Evolutionary conservation across 2,113 vertebrate species (phyloP).

Genomic region (Periophthalmodon schlosseri): DNA sequence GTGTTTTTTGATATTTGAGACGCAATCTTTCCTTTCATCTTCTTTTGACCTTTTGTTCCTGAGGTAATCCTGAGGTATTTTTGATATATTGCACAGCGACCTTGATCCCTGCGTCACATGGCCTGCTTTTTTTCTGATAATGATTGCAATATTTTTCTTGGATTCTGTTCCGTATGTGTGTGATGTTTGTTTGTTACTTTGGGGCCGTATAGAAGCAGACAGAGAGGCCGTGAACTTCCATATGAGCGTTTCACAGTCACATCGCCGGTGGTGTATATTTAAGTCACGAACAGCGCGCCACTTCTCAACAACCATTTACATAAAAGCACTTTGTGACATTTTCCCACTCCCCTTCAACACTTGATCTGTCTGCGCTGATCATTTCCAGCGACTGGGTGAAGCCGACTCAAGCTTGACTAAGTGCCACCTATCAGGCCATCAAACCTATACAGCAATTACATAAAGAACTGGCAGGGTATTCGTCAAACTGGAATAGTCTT

Average conservation of each 20-base stretch:
- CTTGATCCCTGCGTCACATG: conserved; percentile 44
- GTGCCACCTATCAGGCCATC: conserved; percentile 56
- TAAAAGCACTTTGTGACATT: conserved; percentile 65
- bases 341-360: conserved; percentile 41
- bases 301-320: conserved; percentile 60
- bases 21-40: conserved; percentile 64
- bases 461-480: conserved; percentile 30
- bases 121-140: conserved; percentile 39
- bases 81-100: conserved; percentile 51
- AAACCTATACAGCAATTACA: conserved; percentile 56
- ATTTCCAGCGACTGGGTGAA: conserved; percentile 45
- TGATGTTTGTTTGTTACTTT: conserved; percentile 22
- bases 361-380: conserved; percentile 60
- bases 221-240: conserved; percentile 39
- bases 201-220: conserved; percentile 23
- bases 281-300: conserved; percentile 36
- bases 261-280: conserved; percentile 39
- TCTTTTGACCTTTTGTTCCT: conserved; percentile 51
- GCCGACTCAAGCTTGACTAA: conserved; percentile 39
- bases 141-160: conserved; percentile 22
- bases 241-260: conserved; percentile 35
- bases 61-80: conserved; percentile 44
- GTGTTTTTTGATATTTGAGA: conserved; percentile 16
- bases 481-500: conserved; percentile 19
- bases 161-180: conserved; percentile 25